Conservation (phyloP, 1,140 invertebrate genomes). For the Sinonovacula constricta region DNA sequence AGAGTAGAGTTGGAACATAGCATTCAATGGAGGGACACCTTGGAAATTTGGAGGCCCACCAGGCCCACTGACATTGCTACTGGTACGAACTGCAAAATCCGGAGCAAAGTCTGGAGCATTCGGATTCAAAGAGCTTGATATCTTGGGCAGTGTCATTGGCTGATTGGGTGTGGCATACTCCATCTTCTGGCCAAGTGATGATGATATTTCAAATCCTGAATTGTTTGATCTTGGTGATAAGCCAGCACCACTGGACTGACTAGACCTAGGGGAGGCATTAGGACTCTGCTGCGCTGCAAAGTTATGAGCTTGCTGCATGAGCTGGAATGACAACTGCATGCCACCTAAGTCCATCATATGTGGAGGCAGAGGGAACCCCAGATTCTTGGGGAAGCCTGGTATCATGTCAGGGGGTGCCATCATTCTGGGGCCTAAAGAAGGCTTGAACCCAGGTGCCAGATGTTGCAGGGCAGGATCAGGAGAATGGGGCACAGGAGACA, state of each 20-base stretch:
- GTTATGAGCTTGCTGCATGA: conserved; percentile 23
- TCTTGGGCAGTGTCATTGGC: conserved; percentile 77
- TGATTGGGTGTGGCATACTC: conserved; percentile 78
- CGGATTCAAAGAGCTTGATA: conserved; percentile 88
- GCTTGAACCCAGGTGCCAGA: conserved; percentile 76
- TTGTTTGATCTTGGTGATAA: conserved; percentile 51
- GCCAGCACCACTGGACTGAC: conserved; percentile 54
- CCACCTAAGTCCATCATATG: conserved; percentile 40
- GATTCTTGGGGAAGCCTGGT: conserved; percentile 35
- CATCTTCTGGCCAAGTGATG: conserved; percentile 64
- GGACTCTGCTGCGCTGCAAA: conserved; percentile 56
- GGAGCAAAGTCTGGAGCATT: conserved; percentile 89
- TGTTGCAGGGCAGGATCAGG: conserved; percentile 75
- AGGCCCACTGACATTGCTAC: not conserved
- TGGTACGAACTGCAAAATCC: conserved; percentile 35
- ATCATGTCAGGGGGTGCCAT: conserved; percentile 47
- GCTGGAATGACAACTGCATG: conserved; percentile 82
- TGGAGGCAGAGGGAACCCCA: conserved; percentile 11
- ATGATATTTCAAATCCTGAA: conserved; percentile 35
- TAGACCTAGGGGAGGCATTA: conserved; percentile 54
- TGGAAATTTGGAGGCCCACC: conserved; percentile 19
- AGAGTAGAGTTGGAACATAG: no score
- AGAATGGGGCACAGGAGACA: conserved; percentile 78
- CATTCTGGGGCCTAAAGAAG: conserved; percentile 58
- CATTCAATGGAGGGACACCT: conserved; percentile 24